These are phyloP conservation scores for Noturus placidus DNA, from an alignment of 2,113 vertebrate species.

Conservation along the genomic window DNA sequence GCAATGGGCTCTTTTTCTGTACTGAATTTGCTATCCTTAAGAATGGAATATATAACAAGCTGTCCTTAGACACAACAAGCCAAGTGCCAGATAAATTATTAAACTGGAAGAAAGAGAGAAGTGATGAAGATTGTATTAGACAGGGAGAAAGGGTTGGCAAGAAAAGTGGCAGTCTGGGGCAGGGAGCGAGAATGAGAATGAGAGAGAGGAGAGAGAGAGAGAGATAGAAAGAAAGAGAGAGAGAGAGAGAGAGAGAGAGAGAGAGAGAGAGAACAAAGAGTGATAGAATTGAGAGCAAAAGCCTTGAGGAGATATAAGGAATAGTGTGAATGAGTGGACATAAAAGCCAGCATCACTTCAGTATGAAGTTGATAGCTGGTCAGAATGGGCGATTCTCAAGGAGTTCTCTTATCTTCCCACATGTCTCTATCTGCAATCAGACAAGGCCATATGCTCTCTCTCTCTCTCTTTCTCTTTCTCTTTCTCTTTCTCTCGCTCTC, in stretches of 20 bases:
- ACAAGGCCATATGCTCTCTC: not conserved
- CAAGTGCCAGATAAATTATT: slow-evolving; percentile 17
- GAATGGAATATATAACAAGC: slow-evolving; percentile 14
- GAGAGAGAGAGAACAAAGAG: not conserved
- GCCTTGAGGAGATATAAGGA: slow-evolving; percentile 12
- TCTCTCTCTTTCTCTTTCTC: not conserved
- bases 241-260: not conserved
- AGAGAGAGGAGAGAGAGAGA: slow-evolving; percentile 6
- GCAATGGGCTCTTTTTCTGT: not conserved
- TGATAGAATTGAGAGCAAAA: slow-evolving; percentile 1
- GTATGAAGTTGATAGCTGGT: slow-evolving; percentile 14
- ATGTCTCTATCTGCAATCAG: slow-evolving; percentile 24
- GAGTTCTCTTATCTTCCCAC: slow-evolving; percentile 10
- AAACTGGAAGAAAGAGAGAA: slow-evolving; percentile 1
- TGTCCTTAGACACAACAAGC: slow-evolving; percentile 7
- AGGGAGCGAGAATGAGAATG: not conserved
- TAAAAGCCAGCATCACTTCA: slow-evolving; percentile 16
- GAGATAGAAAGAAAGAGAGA: not conserved
- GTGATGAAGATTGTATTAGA: slow-evolving; percentile 25
- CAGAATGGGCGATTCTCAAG: slow-evolving; percentile 8
- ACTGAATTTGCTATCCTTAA: not conserved
- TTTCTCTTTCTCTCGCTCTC: not conserved
- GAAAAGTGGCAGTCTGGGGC: not conserved
- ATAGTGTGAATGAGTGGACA: slow-evolving; percentile 1
- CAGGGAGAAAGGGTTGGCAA: slow-evolving; percentile 9